Percentiles rank a stretch among this genome's conserved stretches.
Evolutionary conservation across 2,888 invertebrate genomes (phyloP).

Genomic region (Apodemia zela): DNA sequence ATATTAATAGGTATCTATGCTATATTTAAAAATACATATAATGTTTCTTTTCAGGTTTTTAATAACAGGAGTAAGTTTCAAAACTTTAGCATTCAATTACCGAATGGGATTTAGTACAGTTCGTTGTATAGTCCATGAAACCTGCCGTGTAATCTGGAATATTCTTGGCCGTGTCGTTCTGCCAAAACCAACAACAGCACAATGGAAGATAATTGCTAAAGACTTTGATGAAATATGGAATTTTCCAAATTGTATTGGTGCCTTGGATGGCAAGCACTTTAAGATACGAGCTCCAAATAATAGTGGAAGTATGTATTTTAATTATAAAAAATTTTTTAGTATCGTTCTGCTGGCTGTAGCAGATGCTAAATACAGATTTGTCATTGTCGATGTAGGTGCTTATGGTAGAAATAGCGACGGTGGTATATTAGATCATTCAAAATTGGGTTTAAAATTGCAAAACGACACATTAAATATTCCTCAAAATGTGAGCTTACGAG

Average conservation of each 20-base stretch:
- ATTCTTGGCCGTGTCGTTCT: constrained; percentile 21
- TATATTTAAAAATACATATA: constrained; percentile 29
- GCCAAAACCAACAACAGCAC: constrained; percentile 28
- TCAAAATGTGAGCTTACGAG: constrained; percentile 14
- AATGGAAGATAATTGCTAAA: constrained; percentile 27
- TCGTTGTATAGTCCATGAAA: constrained; percentile 27
- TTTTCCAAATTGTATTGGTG: constrained; percentile 33
- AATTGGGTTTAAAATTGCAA: constrained; percentile 19
- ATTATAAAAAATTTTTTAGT: constrained; percentile 30
- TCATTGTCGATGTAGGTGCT: constrained; percentile 28
- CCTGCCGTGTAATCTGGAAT: constrained; percentile 24
- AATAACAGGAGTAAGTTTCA: constrained; percentile 32
- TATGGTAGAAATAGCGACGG: constrained; percentile 30
- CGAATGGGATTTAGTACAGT: constrained; percentile 33
- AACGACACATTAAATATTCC: constrained; percentile 19
- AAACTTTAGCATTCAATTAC: constrained; percentile 31
- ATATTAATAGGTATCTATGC: constrained; percentile 30
- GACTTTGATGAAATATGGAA: constrained; percentile 27
- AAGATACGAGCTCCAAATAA: constrained; percentile 29
- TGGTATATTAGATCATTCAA: constrained; percentile 23
- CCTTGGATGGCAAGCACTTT: constrained; percentile 33
- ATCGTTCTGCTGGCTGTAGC: constrained; percentile 31
- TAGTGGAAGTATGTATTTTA: constrained; percentile 29
- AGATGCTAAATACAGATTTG: constrained; percentile 29
- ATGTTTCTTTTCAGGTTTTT: constrained; percentile 29